These are phyloP conservation scores for Therioaphis trifolii DNA, from an alignment of 2,888 invertebrate genomes.

Conservation along the genomic window DNA sequence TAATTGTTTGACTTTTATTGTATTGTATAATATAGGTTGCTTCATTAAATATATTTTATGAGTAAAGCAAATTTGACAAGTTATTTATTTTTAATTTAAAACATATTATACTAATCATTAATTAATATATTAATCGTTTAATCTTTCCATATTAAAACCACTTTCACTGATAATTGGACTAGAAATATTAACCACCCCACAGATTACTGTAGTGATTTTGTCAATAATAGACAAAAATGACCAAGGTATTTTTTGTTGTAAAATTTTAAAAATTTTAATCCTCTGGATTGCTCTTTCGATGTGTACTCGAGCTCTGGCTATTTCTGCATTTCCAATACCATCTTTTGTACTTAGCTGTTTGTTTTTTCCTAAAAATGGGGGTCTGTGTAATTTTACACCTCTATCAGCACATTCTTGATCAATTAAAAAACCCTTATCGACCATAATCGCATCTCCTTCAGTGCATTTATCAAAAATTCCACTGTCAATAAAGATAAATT, in stretches of 20 bases:
- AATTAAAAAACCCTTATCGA: slow-evolving; percentile 49
- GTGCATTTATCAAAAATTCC: slow-evolving; percentile 11
- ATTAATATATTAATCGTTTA: too few species aligned
- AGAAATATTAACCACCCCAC: slow-evolving; percentile 45
- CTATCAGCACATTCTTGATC: slow-evolving; percentile 35
- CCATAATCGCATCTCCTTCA: slow-evolving; percentile 39
- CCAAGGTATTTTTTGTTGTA: slow-evolving; percentile 32
- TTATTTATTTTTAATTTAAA: too few species aligned
- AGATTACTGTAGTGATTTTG: slow-evolving; percentile 17
- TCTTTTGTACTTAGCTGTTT: slow-evolving; percentile 23
- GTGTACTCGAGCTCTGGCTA: slow-evolving; percentile 32
- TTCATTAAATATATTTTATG: too few species aligned
- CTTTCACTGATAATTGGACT: slow-evolving; percentile 35
- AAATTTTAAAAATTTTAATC: slow-evolving; percentile 42
- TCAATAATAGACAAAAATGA: slow-evolving; percentile 20
- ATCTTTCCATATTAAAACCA: not conserved
- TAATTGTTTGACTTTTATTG: too few species aligned
- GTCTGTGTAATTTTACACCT: slow-evolving; percentile 23
- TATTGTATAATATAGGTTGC: too few species aligned
- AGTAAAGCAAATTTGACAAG: too few species aligned
- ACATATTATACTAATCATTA: too few species aligned
- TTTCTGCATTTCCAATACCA: slow-evolving; percentile 26
- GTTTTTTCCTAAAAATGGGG: slow-evolving; percentile 36
- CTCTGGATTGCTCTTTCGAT: slow-evolving; percentile 28
- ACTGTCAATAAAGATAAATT: slow-evolving; percentile 34